Base-by-base conservation (phyloP, 2,797 vertebrate genomes). In the Chelonia mydas region DNA sequence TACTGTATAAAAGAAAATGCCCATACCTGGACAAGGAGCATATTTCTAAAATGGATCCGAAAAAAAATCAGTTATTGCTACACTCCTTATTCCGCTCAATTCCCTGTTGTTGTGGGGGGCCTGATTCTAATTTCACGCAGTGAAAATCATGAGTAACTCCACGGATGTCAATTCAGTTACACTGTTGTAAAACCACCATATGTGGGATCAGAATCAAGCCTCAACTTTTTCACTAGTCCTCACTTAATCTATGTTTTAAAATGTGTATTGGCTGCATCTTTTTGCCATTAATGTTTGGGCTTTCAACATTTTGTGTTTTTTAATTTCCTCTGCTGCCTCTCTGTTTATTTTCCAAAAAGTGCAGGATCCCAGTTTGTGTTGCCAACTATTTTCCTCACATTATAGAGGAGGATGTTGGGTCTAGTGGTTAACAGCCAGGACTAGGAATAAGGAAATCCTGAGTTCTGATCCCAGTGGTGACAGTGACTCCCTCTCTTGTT, bases 81-180 rank as follows among this genome's bases (percentile, higher is more conserved):
- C 79, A 83, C 50, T 27, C 5, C 2, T 0, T 41, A 61, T 25
- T 84, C 3, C 37, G 25, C n/a, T 82, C 86, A 9, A 5, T 81
- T 13, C 16, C 54, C 16, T 65, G 2, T 83, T 31, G 7, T 47
- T 33, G 27, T 49, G 17, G 19, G 10, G 45, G 7, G 13, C 13
- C 27, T 77, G 74, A 28, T 41, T 45, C 21, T 45, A 15, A 27
- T 25, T 41, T 74, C 23, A 45, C 12, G 6, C 11, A 11, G 11
- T 45, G 51, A 68, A 86, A 86, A 65, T 51, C 83, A 88, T 23
- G 45, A 27, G 5, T 79, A 51, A 21, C 27, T 59, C 2, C 25
- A 27, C 5, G 17, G 15, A 5, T 3, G 33, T 51, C 41, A 45
- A 2, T 0, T 0, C 68, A 12, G 0, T 0, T n/a, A 55, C 12